Base-by-base conservation (phyloP, 2,113 vertebrate genomes). In the Syngnathoides biaculeatus region DNA sequence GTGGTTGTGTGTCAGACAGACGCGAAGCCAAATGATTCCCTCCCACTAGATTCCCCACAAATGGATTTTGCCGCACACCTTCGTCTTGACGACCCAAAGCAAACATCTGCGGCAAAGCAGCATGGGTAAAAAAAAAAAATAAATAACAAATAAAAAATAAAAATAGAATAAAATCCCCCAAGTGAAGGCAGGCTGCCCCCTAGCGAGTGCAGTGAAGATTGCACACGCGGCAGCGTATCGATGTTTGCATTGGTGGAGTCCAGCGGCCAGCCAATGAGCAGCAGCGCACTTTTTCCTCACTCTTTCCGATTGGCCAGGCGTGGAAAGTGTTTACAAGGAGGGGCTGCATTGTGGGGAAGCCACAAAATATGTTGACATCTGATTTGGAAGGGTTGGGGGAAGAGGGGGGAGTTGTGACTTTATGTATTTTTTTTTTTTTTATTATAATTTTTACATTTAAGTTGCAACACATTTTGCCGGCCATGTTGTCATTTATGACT, bases 171-270 rank as follows among this genome's bases (percentile, higher is more conserved):
- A n/a, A 35, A 35, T 35, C 30, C 30, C 12, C 10, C 56, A 13
- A n/a, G 65, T 68, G 72, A 73, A 71, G 57, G n/a, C 80, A 78
- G 55, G 66, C 74, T 87, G 88, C 88, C 88, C 86, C 88, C 88
- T 86, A 79, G 84, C 84, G 88, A 67, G 48, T 75, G 2, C 2
- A 35, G 0, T 52, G 40, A 43, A 15, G 14, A 67, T 79, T 74
- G 75, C 68, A 70, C 78, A 76, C 68, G 82, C 80, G 79, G 69
- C 42, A 53, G 42, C 35, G 48, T 76, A 81, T 82, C 48, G 79
- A 85, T 78, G 73, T 78, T 80, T 75, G 64, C 66, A 87, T 86
- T 70, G 72, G 47, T 0, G 48, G 4, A 20, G 39, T 58, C 68
- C 72, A 72, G 50, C 69, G 26, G 69, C 38, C 26, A 72, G 73